A percentile compares a stretch with the other conserved stretches of the same genome.
Conservation (phyloP, 2,888 invertebrate genomes). For the Leptinotarsa juncta region DNA sequence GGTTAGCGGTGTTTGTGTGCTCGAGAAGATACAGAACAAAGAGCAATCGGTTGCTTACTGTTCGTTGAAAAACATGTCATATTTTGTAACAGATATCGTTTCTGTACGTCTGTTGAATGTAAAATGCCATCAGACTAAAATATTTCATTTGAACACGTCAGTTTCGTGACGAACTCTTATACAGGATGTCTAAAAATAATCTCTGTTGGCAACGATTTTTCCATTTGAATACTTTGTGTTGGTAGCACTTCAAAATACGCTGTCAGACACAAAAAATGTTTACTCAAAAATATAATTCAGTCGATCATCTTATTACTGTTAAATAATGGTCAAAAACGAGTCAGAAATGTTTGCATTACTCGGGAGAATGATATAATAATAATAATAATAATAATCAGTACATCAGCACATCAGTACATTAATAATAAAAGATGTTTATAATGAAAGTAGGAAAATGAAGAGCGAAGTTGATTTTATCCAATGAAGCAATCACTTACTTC, state of each 20-base stretch:
- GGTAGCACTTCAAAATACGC: background rate
- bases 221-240: background rate
- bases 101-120: background rate
- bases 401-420: too few relatives aligned
- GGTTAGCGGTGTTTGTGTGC: constrained; percentile 6
- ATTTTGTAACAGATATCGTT: constrained; percentile 14
- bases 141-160: background rate
- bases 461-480: too few relatives aligned
- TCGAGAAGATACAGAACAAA: too few relatives aligned
- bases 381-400: too few relatives aligned
- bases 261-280: background rate
- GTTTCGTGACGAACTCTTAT: background rate
- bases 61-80: background rate
- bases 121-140: background rate
- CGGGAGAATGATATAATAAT: too few relatives aligned
- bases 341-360: too few relatives aligned
- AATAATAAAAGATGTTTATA: too few relatives aligned
- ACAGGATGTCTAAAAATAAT: background rate
- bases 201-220: background rate
- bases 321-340: too few relatives aligned
- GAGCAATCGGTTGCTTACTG: background rate
- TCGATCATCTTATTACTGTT: too few relatives aligned
- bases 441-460: too few relatives aligned
- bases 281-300: too few relatives aligned
- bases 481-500: too few relatives aligned